Base-by-base conservation (phyloP, 2,888 invertebrate genomes). In the Caenorhabditis panamensis region DNA sequence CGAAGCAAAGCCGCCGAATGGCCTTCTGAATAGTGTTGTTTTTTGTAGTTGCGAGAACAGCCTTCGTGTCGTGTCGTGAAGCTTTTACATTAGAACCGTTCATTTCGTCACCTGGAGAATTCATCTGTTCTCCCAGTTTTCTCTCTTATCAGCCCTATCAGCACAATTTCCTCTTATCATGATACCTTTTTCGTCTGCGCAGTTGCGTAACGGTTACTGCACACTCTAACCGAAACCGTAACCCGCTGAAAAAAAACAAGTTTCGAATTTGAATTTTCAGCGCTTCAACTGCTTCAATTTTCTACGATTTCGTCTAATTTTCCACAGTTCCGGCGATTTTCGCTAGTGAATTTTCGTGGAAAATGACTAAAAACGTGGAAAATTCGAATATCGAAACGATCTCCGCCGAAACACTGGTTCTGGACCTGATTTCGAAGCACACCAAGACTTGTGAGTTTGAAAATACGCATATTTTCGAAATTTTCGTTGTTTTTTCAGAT, bases 391-490 rank as follows among this genome's bases (percentile, higher is more conserved):
- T 26, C 18, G 20, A 31, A 24, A 16, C 8, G 51, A 59, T 26
- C 13, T 61, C 47, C 53, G 49, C 63, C 31, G 72, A 73, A 31
- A 31, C 63, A 11, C 72, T 73, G 18, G 64, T 73, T 8, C 47
- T 73, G 16, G 72, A 73, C 28, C 26, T 73, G 16, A 18, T 73
- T 31, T 24, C 58, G 20, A 63, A 63, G 13, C 56, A 62, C 47
- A 31, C 72, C 3, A 73, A 63, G 11, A 73, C 37, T 64, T 73
- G 72, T 73, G 36, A 49, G 63, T 63, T 56, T 22, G 11, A 6
- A 13, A 18, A 4, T 18, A 18, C 3, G 5, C 47, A 47, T 3
- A n/a, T 31, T 37, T 37, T 18, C 5, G 47, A 58, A 37, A 16
- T 18, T 11, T 9, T 16, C 41, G 41, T 11, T 26, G 2, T 61